These are phyloP conservation scores for Trachelipus rathkii DNA, from an alignment of 1,140 invertebrate genomes.

Conservation along the genomic window DNA sequence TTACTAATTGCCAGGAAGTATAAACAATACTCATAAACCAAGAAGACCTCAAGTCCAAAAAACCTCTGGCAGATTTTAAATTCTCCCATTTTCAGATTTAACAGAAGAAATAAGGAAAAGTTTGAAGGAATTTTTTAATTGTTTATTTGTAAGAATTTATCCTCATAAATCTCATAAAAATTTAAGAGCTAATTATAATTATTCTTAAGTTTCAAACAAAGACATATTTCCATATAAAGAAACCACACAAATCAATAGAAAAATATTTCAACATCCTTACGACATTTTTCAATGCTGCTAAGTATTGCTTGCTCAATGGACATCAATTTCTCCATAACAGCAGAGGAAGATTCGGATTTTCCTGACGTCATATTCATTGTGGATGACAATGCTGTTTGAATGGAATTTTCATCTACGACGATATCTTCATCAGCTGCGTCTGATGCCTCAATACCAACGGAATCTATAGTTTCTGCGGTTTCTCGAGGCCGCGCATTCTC, in stretches of 20 bases:
- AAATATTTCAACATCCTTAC: conserved; percentile 52
- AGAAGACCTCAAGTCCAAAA: too few species aligned
- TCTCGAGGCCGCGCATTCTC: conserved; percentile 63
- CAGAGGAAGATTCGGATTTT: conserved; percentile 20
- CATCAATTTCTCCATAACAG: conserved; percentile 68
- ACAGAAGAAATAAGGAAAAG: too few species aligned
- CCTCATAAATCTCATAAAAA: too few species aligned
- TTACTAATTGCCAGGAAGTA: too few species aligned
- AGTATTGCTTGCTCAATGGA: conserved; percentile 85
- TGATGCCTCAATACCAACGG: conserved; percentile 42
- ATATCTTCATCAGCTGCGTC: conserved; percentile 65
- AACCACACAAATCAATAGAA: not conserved
- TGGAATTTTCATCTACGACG: conserved; percentile 62
- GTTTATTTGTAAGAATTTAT: too few species aligned
- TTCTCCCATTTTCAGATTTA: too few species aligned
- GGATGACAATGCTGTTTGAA: conserved; percentile 26
- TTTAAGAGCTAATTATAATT: too few species aligned
- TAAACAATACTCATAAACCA: too few species aligned
- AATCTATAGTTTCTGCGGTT: conserved; percentile 44
- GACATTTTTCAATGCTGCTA: conserved; percentile 84
- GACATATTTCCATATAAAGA: not conserved
- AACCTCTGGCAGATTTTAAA: too few species aligned
- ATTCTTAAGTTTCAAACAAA: too few species aligned
- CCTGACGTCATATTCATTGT: conserved; percentile 53
- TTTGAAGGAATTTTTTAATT: too few species aligned